A percentile compares a stretch with the other conserved stretches of the same genome.
Evolutionary conservation across 2,888 invertebrate species (phyloP).

Genomic region (Tipula confusa): DNA sequence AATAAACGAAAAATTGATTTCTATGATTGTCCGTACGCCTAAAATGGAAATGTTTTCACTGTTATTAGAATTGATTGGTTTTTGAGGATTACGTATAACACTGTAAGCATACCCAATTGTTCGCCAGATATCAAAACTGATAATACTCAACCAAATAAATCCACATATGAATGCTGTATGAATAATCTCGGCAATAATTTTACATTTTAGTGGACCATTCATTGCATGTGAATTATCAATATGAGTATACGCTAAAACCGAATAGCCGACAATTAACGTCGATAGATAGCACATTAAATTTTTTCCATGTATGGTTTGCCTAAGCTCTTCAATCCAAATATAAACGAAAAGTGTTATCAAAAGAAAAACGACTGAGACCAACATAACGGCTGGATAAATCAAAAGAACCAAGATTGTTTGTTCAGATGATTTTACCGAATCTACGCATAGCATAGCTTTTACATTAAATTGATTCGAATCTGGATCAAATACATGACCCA

Average conservation of each 20-base stretch:
- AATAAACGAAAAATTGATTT: background rate
- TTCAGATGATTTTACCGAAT: too few relatives aligned
- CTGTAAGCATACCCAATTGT: background rate
- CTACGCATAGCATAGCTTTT: background rate
- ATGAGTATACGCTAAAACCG: background rate
- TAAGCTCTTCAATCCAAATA: conserved; percentile 63
- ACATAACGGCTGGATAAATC: conserved; percentile 54
- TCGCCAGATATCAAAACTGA: conserved; percentile 83
- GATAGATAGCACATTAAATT: background rate
- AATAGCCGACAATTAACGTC: background rate
- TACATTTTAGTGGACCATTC: conserved; percentile 36
- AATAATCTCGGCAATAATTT: background rate
- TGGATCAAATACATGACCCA: background rate
- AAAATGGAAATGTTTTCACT: background rate
- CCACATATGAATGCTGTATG: conserved; percentile 65
- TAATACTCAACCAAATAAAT: conserved; percentile 83
- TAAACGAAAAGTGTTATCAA: conserved; percentile 68
- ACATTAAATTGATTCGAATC: background rate
- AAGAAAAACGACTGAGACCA: conserved; percentile 69
- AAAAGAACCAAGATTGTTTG: background rate
- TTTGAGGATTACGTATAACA: too few relatives aligned
- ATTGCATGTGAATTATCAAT: background rate
- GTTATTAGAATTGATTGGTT: background rate
- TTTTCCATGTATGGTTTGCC: conserved; percentile 39
- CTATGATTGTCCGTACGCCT: background rate